phyloP scores from a whole-genome alignment of 1,140 invertebrate genomes.

The Augochlora pura region DNA sequence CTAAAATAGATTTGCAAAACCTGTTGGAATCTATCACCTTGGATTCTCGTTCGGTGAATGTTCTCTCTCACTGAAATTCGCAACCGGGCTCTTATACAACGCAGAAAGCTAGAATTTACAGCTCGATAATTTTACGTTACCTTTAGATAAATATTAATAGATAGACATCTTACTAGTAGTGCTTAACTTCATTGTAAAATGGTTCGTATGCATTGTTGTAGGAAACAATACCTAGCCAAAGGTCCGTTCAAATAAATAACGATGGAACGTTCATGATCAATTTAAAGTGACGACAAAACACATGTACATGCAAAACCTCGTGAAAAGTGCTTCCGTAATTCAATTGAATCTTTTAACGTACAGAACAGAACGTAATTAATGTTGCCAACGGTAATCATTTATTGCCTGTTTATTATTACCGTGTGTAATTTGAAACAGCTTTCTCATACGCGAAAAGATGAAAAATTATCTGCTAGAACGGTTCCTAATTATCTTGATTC shows the following conservation, averaged over 20 bases:
- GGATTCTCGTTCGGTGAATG: conserved; percentile 44
- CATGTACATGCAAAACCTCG: not conserved
- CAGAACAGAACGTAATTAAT: not conserved
- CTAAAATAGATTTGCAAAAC: conserved; percentile 21
- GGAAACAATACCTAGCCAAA: not conserved
- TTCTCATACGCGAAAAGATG: not conserved
- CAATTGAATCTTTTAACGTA: not conserved
- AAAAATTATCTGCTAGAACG: not conserved
- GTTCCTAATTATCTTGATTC: not conserved
- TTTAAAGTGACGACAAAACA: too few species aligned
- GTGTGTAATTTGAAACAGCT: not conserved
- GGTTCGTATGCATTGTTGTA: conserved; percentile 1
- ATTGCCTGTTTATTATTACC: not conserved
- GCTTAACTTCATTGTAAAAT: conserved; percentile 22
- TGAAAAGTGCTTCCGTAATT: not conserved
- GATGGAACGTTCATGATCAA: not conserved
- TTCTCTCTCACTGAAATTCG: conserved; percentile 36
- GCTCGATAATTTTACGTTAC: conserved; percentile 26
- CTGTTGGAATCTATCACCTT: conserved; percentile 19
- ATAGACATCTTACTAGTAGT: conserved; percentile 34
- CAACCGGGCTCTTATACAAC: conserved; percentile 34
- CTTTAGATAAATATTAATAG: conserved; percentile 42
- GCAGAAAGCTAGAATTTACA: conserved; percentile 39
- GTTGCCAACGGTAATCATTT: not conserved
- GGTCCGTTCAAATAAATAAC: not conserved